Conservation (phyloP, 2,797 vertebrate species). For the Peromyscus eremicus region DNA sequence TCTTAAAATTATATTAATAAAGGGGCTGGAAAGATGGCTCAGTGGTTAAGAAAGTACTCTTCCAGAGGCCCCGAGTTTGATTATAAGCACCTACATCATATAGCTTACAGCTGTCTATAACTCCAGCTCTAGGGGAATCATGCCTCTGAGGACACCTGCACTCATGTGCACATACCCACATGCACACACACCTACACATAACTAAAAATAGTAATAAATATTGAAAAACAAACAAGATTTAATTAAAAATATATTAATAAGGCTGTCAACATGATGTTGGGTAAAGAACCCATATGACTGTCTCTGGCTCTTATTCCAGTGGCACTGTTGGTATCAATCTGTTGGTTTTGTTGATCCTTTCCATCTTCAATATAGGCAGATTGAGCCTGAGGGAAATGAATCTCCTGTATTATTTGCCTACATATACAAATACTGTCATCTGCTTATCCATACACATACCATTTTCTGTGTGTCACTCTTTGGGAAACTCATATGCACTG, state of each 20-base stretch:
- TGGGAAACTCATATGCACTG: conserved; percentile 35
- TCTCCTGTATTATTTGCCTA: background rate
- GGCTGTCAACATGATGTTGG: background rate
- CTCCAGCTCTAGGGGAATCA: background rate
- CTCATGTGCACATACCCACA: background rate
- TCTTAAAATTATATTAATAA: conserved; percentile 9
- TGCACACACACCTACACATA: background rate
- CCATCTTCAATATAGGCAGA: background rate
- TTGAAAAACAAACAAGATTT: background rate
- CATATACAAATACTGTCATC: background rate
- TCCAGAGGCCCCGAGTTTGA: background rate
- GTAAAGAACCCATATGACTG: conserved; percentile 32
- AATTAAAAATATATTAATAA: background rate
- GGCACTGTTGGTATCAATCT: background rate
- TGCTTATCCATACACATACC: background rate
- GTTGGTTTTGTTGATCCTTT: background rate
- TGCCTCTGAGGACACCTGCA: background rate
- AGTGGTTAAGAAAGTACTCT: background rate
- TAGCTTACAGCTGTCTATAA: background rate
- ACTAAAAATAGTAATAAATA: background rate
- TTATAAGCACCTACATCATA: background rate
- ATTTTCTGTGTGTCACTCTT: conserved; percentile 31
- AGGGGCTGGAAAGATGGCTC: background rate
- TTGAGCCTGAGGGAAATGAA: background rate
- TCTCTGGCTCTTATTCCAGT: conserved; percentile 2